phyloP scores from a whole-genome alignment of 2,797 vertebrate genomes.

The Coregonus sp. region DNA sequence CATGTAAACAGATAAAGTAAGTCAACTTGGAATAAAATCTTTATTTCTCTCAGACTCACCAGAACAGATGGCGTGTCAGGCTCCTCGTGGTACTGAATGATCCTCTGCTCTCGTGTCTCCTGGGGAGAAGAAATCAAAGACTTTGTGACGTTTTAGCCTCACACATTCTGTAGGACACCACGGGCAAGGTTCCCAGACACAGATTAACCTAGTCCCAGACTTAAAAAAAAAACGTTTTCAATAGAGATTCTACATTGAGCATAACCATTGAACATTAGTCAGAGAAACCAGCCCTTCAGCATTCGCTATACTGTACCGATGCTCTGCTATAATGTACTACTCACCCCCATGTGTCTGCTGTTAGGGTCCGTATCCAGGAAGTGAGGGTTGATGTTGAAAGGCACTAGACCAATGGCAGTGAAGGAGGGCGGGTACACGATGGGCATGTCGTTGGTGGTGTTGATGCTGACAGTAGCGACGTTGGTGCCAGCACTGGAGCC shows the following conservation, averaged over 20 bases:
- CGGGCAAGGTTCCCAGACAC: no score
- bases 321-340: conserved; percentile 27
- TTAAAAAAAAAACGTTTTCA: no score
- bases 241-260: no score
- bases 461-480: conserved; percentile 84
- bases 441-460: conserved; percentile 90
- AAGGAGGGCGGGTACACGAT: conserved; percentile 85
- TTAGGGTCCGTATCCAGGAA: conserved; percentile 79
- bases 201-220: neutral
- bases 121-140: conserved; percentile 38
- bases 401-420: conserved; percentile 81
- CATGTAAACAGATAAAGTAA: no score
- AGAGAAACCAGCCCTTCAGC: no score
- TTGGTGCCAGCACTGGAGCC: conserved; percentile 88
- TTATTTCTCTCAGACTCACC: conserved; percentile 63
- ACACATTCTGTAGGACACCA: neutral
- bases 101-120: conserved; percentile 87
- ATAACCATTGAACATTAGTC: no score
- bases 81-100: conserved; percentile 84
- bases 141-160: no score
- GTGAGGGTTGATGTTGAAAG: conserved; percentile 92
- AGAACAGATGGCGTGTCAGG: conserved; percentile 78
- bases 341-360: conserved; percentile 88
- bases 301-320: no score
- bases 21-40: no score